Conservation (phyloP, 2,888 invertebrate species). For the Coelogynopora nodosa region DNA sequence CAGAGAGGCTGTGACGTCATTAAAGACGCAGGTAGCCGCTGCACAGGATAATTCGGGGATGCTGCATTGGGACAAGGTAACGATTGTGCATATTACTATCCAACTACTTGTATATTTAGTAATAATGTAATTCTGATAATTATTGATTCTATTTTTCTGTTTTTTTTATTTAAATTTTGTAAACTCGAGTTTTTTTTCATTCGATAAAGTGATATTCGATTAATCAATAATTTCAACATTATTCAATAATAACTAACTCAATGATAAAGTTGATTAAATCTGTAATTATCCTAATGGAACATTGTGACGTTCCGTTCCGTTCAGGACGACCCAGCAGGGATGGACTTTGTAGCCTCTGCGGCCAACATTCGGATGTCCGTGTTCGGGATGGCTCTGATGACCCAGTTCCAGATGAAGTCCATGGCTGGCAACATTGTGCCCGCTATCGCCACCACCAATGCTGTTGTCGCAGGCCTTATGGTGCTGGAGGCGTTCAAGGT, state of each 20-base stretch:
- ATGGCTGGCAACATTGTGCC: slow-evolving; percentile 99
- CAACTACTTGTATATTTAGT: no score
- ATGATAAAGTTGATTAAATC: no score
- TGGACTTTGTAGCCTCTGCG: slow-evolving; percentile 93
- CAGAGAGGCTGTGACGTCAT: not conserved
- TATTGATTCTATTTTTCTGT: no score
- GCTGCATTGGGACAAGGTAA: slow-evolving; percentile 37
- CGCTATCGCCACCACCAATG: slow-evolving; percentile 97
- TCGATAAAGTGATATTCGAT: no score
- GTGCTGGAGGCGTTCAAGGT: slow-evolving; percentile 80
- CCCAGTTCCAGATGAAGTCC: slow-evolving; percentile 62
- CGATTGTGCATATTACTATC: no score
- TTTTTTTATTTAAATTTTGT: no score
- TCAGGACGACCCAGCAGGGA: slow-evolving; percentile 77
- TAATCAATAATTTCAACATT: no score
- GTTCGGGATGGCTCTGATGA: slow-evolving; percentile 73
- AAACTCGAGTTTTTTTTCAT: no score
- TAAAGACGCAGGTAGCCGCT: not conserved
- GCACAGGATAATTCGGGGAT: not conserved
- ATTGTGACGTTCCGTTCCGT: no score
- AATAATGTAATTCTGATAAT: no score
- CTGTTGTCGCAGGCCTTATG: slow-evolving; percentile 91
- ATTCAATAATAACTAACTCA: no score
- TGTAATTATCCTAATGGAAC: no score
- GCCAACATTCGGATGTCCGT: slow-evolving; percentile 86